A percentile compares a stretch with the other conserved stretches of the same genome.
phyloP scores from a whole-genome alignment of 1,140 invertebrate species.

The Macrocentrus cingulum region DNA sequence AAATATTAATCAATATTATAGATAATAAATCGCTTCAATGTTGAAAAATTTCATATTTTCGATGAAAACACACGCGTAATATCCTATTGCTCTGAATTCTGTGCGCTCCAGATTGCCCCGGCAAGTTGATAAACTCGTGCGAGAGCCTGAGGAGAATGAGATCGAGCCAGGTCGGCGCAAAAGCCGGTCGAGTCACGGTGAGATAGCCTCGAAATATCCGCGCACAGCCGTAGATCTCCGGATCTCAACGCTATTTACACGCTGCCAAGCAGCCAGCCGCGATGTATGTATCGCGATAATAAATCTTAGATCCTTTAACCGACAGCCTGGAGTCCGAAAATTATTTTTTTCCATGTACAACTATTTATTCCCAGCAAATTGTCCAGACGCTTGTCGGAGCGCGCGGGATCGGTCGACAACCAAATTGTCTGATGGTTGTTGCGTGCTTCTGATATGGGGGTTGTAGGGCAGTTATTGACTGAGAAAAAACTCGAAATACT shows the following conservation, averaged over 20 bases:
- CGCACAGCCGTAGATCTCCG: conserved; percentile 21
- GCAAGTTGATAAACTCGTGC: conserved; percentile 2
- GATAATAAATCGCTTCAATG: background rate
- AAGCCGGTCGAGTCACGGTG: conserved; percentile 30
- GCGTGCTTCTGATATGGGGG: too few relatives aligned
- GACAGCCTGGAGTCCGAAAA: conserved; percentile 19
- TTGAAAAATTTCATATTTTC: background rate
- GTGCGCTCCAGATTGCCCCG: conserved; percentile 8
- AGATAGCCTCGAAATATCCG: conserved; percentile 43
- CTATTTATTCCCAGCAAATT: too few relatives aligned
- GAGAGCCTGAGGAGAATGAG: conserved; percentile 22
- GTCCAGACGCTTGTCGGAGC: too few relatives aligned
- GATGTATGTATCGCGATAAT: conserved; percentile 25
- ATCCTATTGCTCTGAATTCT: conserved; percentile 33
- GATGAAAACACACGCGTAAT: conserved; percentile 8
- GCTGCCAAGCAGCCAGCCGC: conserved; percentile 20
- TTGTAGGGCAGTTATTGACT: too few relatives aligned
- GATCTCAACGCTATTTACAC: conserved; percentile 26
- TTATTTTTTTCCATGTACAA: background rate
- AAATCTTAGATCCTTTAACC: conserved; percentile 27
- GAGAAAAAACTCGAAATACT: too few relatives aligned
- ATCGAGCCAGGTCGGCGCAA: background rate
- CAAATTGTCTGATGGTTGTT: too few relatives aligned
- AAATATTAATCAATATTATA: too few relatives aligned
- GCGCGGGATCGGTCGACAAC: too few relatives aligned